These are phyloP conservation scores for Dufourea novaeangliae DNA, from an alignment of 1,140 invertebrate species.

Conservation along the genomic window DNA sequence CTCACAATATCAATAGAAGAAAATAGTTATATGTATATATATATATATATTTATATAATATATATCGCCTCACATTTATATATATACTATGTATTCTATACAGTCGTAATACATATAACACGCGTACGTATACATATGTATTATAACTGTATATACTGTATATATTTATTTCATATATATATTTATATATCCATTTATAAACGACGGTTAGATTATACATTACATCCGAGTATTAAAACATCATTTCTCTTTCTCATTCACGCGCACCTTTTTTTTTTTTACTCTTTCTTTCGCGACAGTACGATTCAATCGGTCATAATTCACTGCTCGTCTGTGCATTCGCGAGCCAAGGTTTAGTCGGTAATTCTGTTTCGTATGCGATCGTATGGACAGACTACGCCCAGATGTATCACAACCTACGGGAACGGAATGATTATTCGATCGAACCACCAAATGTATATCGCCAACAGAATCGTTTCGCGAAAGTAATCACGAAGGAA, in stretches of 20 bases:
- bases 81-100: slow-evolving; percentile 58
- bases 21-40: slow-evolving; percentile 76
- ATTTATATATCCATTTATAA: slow-evolving; percentile 69
- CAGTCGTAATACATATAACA: slow-evolving; percentile 64
- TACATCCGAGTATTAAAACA: slow-evolving; percentile 74
- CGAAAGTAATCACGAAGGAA: no score
- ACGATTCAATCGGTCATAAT: slow-evolving; percentile 35
- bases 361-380: slow-evolving; percentile 13
- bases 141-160: slow-evolving; percentile 65
- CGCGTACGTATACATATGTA: slow-evolving; percentile 44
- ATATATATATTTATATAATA: slow-evolving; percentile 71
- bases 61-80: slow-evolving; percentile 66
- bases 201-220: slow-evolving; percentile 73
- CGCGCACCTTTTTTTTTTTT: slow-evolving; percentile 7
- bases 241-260: slow-evolving; percentile 27
- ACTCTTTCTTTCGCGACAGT: slow-evolving; percentile 9
- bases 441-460: slow-evolving; percentile 9
- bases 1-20: slow-evolving; percentile 77
- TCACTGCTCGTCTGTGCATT: slow-evolving; percentile 43
- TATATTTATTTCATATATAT: slow-evolving; percentile 64
- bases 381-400: not conserved
- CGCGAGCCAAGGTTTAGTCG: slow-evolving; percentile 53
- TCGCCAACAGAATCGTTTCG: not conserved
- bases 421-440: not conserved
- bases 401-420: not conserved